Evolutionary conservation across 2,888 invertebrate genomes (phyloP), one percentile per base, ranked within the genome.

Genomic region (Alitta virens): DNA sequence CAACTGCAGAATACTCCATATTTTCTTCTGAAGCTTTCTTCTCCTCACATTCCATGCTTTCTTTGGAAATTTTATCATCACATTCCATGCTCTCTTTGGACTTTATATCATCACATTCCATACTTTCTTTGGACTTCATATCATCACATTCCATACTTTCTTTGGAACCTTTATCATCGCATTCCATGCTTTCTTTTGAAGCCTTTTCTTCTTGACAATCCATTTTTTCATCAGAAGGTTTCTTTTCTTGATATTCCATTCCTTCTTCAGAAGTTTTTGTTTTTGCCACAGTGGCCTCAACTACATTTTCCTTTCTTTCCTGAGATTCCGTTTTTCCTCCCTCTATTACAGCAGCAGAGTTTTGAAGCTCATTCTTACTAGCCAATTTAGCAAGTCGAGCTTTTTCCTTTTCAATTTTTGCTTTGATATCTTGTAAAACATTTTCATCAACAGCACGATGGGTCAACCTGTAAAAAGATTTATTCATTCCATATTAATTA

Each of bases 361-460:
- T 52, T n/a, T 2, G 12, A 24, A 7, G 2, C 7, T 26, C 33
- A 18, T 38, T 40, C 18, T 60, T 53, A 12, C 16, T 51, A 3
- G 70, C 66, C 24, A 76, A 60, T 63, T 65, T 74, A 1, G 68
- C 71, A 62, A 73, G 71, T 58, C 73, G 75, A 16, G 62, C 64
- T 56, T 73, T 74, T 16, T 77, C 75, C 62, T 72, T 72, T 50
- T 73, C 73, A 27, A 78, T 63, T 57, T 73, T 71, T 27, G 68
- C 64, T 23, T 66, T 61, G 27, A 76, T 72, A 54, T 72, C 66
- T 23, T 67, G 66, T 25, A 78, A 57, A 0, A 66, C 66, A 26
- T 62, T 54, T 25, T 74, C 72, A 56, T 76, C 75, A 9, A 79
- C 72, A 40, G 72, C 65, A 58, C 77, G 67, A 52, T 75, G 75